Evolutionary conservation across 2,113 vertebrate species (phyloP).

Genomic region (Dascyllus trimaculatus): DNA sequence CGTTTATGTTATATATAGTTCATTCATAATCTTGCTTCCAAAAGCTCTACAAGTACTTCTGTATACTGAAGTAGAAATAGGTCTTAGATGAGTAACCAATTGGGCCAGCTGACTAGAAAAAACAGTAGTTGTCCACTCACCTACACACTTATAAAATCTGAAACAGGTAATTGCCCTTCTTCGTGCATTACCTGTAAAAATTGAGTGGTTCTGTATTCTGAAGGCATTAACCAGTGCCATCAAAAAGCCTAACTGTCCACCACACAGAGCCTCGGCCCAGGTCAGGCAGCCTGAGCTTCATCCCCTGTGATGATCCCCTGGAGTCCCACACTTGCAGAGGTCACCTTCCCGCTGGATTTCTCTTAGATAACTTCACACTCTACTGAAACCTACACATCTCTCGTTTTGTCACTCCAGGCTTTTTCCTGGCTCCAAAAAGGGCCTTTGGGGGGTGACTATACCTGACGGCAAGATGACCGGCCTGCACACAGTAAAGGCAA

Average conservation of each 20-base stretch:
- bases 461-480: no score
- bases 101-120: no score
- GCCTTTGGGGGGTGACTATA: no score
- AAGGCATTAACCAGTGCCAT: conserved; percentile 29
- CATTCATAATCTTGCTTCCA: background rate
- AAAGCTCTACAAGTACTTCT: background rate
- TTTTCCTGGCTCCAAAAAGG: background rate
- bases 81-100: no score
- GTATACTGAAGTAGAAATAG: no score
- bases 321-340: conserved; percentile 31
- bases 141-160: background rate
- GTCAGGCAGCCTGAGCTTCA: conserved; percentile 16
- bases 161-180: background rate
- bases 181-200: conserved; percentile 18
- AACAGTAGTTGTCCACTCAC: no score
- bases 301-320: conserved; percentile 40
- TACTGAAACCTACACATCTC: background rate
- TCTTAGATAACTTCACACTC: conserved; percentile 10
- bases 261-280: conserved; percentile 8
- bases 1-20: background rate
- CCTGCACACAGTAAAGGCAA: no score
- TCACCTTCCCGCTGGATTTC: conserved; percentile 26
- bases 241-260: conserved; percentile 28
- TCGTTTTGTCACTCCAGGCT: background rate
- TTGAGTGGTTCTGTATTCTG: conserved; percentile 48